Percentiles rank a stretch among this genome's conserved stretches.
Evolutionary conservation across 1,140 invertebrate genomes (phyloP).

Genomic region (Danaus melanippus): DNA sequence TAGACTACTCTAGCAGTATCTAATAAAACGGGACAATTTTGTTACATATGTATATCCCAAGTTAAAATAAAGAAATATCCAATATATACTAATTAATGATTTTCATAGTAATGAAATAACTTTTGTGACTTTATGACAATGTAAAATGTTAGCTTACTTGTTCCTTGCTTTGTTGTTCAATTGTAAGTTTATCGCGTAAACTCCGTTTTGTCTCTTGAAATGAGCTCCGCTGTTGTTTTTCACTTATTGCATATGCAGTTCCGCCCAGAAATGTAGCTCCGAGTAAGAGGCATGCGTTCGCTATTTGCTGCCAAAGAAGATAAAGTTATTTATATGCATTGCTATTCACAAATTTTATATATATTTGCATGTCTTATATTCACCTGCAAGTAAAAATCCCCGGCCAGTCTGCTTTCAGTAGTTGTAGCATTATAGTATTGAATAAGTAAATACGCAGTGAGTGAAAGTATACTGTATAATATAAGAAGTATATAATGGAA

Average conservation of each 20-base stretch:
- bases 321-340: not conserved
- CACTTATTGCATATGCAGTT: constrained; percentile 85
- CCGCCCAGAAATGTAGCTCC: constrained; percentile 82
- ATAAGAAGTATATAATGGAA: constrained; percentile 75
- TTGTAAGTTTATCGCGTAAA: constrained; percentile 90
- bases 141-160: constrained; percentile 75
- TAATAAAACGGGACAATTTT: no score
- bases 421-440: constrained; percentile 55
- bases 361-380: constrained; percentile 1
- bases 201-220: constrained; percentile 94
- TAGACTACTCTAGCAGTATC: no score
- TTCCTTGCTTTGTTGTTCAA: constrained; percentile 93
- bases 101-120: no score
- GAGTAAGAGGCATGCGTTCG: constrained; percentile 80
- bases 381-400: constrained; percentile 59
- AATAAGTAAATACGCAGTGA: constrained; percentile 45
- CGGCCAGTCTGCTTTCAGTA: constrained; percentile 41
- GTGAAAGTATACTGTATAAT: constrained; percentile 49
- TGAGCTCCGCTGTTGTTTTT: constrained; percentile 88
- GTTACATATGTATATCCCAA: no score
- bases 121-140: not conserved
- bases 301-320: constrained; percentile 73
- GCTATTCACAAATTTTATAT: not conserved
- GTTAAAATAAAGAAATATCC: no score
- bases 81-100: no score